These are phyloP conservation scores for Pedionomus torquatus DNA, from an alignment of 2,113 vertebrate genomes.

Conservation along the genomic window DNA sequence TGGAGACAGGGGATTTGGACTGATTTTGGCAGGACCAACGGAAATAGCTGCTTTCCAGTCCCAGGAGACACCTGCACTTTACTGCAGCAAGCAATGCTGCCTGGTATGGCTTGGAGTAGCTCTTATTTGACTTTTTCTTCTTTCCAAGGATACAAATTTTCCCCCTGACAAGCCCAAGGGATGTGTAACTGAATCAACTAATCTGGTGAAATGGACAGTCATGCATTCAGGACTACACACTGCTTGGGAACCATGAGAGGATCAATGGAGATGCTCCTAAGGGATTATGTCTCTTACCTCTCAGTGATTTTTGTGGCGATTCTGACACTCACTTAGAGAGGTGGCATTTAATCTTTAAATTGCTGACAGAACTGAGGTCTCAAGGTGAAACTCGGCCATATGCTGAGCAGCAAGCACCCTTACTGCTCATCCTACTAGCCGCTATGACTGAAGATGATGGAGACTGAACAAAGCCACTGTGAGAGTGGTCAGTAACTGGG, in stretches of 20 bases:
- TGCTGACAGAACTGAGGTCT: conserved; percentile 14
- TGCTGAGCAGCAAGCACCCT: not conserved
- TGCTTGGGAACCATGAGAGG: conserved; percentile 14
- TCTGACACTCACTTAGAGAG: conserved; percentile 45
- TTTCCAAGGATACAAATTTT: conserved; percentile 39
- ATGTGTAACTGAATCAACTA: conserved; percentile 21
- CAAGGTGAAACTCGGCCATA: conserved; percentile 19
- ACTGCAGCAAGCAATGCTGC: not conserved
- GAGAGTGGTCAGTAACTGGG: not conserved
- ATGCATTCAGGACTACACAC: not conserved
- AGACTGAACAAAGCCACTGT: not conserved
- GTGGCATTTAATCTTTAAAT: conserved; percentile 59
- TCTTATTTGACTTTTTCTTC: conserved; percentile 9
- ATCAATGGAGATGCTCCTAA: conserved; percentile 42
- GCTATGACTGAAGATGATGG: not conserved
- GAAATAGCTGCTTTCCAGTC: not conserved
- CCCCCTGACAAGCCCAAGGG: not conserved
- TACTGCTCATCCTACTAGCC: not conserved
- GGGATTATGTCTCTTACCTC: conserved; percentile 43
- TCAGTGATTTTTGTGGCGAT: conserved; percentile 45
- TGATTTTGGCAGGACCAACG: not conserved
- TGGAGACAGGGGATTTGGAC: not conserved
- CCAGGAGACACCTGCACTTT: not conserved
- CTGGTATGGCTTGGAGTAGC: not conserved
- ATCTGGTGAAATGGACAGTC: conserved; percentile 7